Base-by-base conservation (phyloP, 2,113 vertebrate species). In the Alexandromys fortis region DNA sequence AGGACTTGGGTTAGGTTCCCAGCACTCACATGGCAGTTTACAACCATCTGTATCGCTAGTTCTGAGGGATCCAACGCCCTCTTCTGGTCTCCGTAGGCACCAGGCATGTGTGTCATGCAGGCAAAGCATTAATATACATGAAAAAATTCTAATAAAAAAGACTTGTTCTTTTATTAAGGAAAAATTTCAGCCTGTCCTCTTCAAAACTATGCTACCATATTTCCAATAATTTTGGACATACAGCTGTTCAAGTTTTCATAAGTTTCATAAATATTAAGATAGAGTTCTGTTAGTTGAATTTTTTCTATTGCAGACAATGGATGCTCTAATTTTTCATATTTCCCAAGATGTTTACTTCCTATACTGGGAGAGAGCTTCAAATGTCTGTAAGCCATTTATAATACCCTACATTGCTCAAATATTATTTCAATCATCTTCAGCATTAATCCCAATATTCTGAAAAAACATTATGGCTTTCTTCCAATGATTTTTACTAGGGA, bases 231-330 rank as follows among this genome's bases (percentile, higher is more conserved):
- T 97, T 89, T 97, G 89, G 95, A 91, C 79, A 96, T 87, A 93
- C 52, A 97, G 52, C 82, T 97, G 77, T 92, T 90, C 70, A 96
- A 96, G 61, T 96, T 97, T 97, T 97, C 58, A 47, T 88, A 52
- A 94, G 55, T 96, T 96, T 96, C 65, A 83, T 92, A 94, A 96
- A 95, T 96, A 96, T 94, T 94, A 96, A 97, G 93, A 95, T 61
- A 58, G 45, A 92, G 22, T 94, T 96, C 21, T 65, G 92, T 86
- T 96, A 97, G 86, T 28, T 95, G 45, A 94, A 70, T 10, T 42
- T 96, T 89, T 96, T 77, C 79, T 67, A 77, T 68, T 89, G 35
- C 35, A 91, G 67, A 94, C 30, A 96, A 0, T 93, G 76, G 86
- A 94, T 65, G 85, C 78, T 92, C 49, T 96, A 68, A 94, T 78